These are phyloP conservation scores for Anoplolepis gracilipes DNA, from an alignment of 1,140 invertebrate genomes.

Conservation along the genomic window DNA sequence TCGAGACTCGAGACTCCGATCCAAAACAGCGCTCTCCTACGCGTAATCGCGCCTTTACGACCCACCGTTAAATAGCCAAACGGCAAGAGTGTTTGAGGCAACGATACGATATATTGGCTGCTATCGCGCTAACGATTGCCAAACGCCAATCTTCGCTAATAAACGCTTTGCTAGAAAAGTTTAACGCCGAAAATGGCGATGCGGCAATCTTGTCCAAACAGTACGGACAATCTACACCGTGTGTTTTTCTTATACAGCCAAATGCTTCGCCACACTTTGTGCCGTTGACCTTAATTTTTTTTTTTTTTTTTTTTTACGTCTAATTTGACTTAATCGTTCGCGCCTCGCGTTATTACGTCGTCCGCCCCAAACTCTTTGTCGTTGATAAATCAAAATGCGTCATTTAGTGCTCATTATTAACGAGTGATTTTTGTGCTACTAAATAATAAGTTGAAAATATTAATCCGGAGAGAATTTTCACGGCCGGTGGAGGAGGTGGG, in stretches of 20 bases:
- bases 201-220: neutral
- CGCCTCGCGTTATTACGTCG: neutral
- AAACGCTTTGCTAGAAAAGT: neutral
- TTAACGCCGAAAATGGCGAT: neutral
- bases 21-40: neutral
- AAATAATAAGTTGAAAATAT: neutral
- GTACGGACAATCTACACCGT: neutral
- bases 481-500: no score
- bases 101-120: neutral
- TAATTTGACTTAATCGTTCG: neutral
- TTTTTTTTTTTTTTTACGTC: slow-evolving; percentile 2
- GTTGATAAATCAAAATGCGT: neutral
- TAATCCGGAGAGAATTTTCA: neutral
- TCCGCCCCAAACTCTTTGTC: neutral
- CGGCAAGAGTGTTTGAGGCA: neutral
- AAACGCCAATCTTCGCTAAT: no score
- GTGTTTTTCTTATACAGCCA: neutral
- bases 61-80: neutral
- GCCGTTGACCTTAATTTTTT: neutral
- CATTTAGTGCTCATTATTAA: neutral
- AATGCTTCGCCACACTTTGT: neutral
- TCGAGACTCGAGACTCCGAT: no score
- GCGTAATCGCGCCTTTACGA: neutral
- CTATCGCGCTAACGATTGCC: neutral
- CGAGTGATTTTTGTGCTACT: neutral